Conservation (phyloP, 2,113 vertebrate genomes). For the Mellivora capensis region DNA sequence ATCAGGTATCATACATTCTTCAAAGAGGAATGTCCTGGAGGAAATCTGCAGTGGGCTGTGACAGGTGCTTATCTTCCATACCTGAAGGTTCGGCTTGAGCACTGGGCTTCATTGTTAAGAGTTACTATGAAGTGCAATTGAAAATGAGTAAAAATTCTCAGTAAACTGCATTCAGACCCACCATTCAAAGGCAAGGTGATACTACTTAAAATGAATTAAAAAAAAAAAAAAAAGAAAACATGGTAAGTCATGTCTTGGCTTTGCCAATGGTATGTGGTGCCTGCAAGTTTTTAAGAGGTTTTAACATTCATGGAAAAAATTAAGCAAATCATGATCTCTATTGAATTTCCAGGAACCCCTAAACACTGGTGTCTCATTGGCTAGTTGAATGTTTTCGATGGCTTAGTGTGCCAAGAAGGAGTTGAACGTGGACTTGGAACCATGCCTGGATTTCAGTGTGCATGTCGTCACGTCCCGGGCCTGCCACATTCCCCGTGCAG, state of each 20-base stretch:
- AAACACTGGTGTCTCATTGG: slow-evolving; percentile 50
- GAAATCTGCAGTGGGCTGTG: not conserved
- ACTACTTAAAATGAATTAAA: not conserved
- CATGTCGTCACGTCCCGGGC: not conserved
- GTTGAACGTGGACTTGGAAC: slow-evolving; percentile 53
- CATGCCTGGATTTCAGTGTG: slow-evolving; percentile 26
- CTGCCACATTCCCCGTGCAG: not conserved
- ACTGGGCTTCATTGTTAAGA: not conserved
- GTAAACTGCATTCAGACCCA: not conserved
- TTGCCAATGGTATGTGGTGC: not conserved
- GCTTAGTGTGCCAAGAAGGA: slow-evolving; percentile 48
- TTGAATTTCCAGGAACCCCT: slow-evolving; percentile 72
- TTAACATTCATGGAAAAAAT: slow-evolving; percentile 64
- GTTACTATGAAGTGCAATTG: not conserved
- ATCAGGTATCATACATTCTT: not conserved
- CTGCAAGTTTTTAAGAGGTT: slow-evolving; percentile 35
- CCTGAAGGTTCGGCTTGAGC: not conserved
- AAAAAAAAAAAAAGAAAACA: not conserved
- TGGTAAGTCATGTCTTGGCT: not conserved
- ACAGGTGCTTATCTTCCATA: not conserved
- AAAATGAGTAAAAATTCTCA: not conserved
- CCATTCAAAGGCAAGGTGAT: not conserved
- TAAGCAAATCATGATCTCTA: slow-evolving; percentile 62
- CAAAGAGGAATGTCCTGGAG: not conserved
- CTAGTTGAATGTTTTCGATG: slow-evolving; percentile 45